Base-by-base conservation (phyloP, 2,888 invertebrate species). In the Hoplodrina blanda region DNA sequence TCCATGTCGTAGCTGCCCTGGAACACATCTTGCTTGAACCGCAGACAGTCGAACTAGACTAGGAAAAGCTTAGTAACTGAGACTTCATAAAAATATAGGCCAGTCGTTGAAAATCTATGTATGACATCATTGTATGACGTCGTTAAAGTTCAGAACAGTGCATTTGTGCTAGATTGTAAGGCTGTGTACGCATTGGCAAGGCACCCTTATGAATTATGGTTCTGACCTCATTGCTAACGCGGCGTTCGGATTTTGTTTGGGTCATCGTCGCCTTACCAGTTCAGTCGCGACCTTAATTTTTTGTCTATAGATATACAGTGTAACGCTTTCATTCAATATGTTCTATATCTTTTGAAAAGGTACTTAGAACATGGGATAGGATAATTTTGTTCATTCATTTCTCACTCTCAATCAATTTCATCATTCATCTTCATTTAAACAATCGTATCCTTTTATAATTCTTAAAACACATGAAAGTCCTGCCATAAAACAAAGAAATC, bases 221-320 rank as follows among this genome's bases (percentile, higher is more conserved):
- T 30, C 33, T 65, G 70, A 71, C 70, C 78, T 70, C 63, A 78
- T 71, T 78, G 54, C 17, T 55, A 52, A 62, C 65, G 69, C 80
- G 69, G 63, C 66, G 70, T 54, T 63, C 64, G 62, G 49, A 69
- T 62, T 62, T 67, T 68, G 59, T 65, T 53, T 50, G 49, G 69
- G 81, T 64, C 81, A 49, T 73, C 69, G 78, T 62, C 49, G 59
- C 63, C 64, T 59, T 54, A 19, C 50, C 41, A 55, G 77, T 62
- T 46, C 46, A 44, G 20, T 15, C 46, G 67, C 46, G 81, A 60
- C 81, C 78, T 78, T 73, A 81, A 78, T 81, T 71, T 53, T 33
- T 49, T 46, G 49, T 50, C 60, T 65, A 62, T 74, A 50, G 50
- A n/a, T 60, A 49, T 49, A 53, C 33, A 56, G n/a, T 54, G 37